Conservation (phyloP, 2,888 invertebrate genomes). For the Netelia fuscicornis region DNA sequence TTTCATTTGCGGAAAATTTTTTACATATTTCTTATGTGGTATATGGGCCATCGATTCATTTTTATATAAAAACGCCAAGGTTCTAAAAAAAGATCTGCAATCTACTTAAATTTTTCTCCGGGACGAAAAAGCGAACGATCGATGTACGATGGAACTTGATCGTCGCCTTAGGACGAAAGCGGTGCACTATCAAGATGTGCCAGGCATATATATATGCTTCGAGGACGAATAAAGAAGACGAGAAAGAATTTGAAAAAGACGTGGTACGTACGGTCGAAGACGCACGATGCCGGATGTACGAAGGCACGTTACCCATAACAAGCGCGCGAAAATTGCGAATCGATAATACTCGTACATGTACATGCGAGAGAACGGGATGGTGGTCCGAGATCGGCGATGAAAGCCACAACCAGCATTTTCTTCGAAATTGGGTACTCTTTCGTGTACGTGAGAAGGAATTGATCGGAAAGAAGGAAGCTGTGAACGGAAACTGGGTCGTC, state of each 20-base stretch:
- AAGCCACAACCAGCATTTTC: slow-evolving; percentile 29
- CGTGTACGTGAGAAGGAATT: slow-evolving; percentile 50
- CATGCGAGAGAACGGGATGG: neutral
- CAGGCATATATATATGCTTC: neutral
- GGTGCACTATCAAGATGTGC: neutral
- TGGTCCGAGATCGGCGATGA: slow-evolving; percentile 1
- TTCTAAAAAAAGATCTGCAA: neutral
- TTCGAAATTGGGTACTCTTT: slow-evolving; percentile 41
- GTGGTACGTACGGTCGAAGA: slow-evolving; percentile 26
- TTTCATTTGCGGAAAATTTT: neutral
- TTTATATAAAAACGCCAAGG: neutral
- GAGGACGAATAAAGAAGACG: neutral
- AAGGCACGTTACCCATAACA: slow-evolving; percentile 46
- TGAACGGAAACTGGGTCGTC: slow-evolving; percentile 46
- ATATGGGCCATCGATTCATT: too few relatives aligned
- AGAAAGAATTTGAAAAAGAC: slow-evolving; percentile 34
- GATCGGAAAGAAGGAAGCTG: slow-evolving; percentile 9
- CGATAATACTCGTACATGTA: slow-evolving; percentile 49
- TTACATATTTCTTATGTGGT: neutral
- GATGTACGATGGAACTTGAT: neutral
- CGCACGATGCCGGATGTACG: slow-evolving; percentile 4
- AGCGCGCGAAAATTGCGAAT: slow-evolving; percentile 45
- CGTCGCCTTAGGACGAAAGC: slow-evolving; percentile 1
- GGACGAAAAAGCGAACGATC: neutral
- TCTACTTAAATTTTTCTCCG: neutral